Evolutionary conservation across 2,797 vertebrate species (phyloP), one percentile per base, ranked within the genome.

Genomic region (Eleutherodactylus coqui): DNA sequence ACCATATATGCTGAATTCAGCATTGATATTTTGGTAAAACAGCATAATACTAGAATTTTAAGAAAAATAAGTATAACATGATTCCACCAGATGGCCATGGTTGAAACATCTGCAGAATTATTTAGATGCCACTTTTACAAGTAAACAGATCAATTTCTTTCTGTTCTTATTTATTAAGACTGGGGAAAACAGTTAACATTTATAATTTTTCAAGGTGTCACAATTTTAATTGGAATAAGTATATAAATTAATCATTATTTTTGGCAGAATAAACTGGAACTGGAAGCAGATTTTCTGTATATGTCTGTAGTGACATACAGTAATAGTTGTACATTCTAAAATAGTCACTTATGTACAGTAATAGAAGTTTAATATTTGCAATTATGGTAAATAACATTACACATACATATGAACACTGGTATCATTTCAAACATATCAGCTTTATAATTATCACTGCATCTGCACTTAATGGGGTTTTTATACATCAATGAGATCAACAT

Each of bases 71-170:
- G 5, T 10, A 76, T 58, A 70, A 80, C 76, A 82, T 41, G 1
- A 13, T 86, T 34, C 8, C 76, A 64, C 43, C 85, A 86, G 85
- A 86, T 86, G 85, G 79, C 36, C 34, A 43, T 47, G 32, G 38
- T 75, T 67, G 70, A 73, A 82, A 62, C 72, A 86, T 82, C 85
- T 86, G 85, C 72, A 82, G 38, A 76, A 67, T 69, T 6, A 82
- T 67, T 72, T 41, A 41, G 29, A 86, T 86, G 70, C 10, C 47
- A 86, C 58, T 17, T 86, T 82, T 75, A 53, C 14, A 82, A 75
- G 79, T 82, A 86, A 86, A 86, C 72, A 82, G 27, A 76, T 67
- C 70, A 86, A 67, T 86, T 81, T 72, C 41, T 81, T 86, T 86
- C 69, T 75, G 55, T 51, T 62, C 53, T 81, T 32, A 86, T 81